Conservation (phyloP, 2,113 vertebrate genomes). For the Colistium nudipinnis region DNA sequence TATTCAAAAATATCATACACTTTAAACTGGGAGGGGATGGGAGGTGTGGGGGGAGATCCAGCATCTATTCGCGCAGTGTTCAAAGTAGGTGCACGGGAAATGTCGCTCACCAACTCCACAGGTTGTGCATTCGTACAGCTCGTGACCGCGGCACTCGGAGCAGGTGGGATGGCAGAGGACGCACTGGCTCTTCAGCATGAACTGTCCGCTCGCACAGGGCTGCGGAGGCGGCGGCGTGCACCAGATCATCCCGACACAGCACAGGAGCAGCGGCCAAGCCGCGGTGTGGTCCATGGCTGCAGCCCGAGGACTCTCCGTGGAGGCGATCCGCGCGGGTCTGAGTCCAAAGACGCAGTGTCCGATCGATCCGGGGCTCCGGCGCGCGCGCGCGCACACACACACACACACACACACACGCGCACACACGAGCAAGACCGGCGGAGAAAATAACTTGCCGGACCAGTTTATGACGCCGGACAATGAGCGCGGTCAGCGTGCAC, state of each 20-base stretch:
- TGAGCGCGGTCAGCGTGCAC: conserved; percentile 35
- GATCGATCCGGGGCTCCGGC: too few relatives aligned
- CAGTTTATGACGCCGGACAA: conserved; percentile 68
- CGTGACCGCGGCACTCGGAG: conserved; percentile 78
- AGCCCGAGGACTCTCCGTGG: conserved; percentile 27
- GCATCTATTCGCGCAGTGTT: neutral
- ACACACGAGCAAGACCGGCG: conserved; percentile 45
- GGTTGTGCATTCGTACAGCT: conserved; percentile 80
- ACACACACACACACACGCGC: too few relatives aligned
- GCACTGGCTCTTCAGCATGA: conserved; percentile 77
- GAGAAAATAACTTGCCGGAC: conserved; percentile 66
- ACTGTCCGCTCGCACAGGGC: conserved; percentile 77
- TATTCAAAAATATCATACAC: neutral
- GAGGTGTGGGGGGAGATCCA: too few relatives aligned
- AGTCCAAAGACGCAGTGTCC: conserved; percentile 50
- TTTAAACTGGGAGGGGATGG: neutral
- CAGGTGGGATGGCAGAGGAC: conserved; percentile 82
- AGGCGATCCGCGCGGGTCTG: conserved; percentile 2
- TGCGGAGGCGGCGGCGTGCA: conserved; percentile 61
- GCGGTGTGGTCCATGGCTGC: conserved; percentile 62
- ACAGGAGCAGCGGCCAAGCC: conserved; percentile 6
- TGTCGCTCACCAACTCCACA: conserved; percentile 79
- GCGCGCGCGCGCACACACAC: too few relatives aligned
- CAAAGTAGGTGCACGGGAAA: neutral
- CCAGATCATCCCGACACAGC: conserved; percentile 40